Evolutionary conservation across 2,888 invertebrate genomes (phyloP), one percentile per base, ranked within the genome.

Genomic region (Callinectes sapidus): DNA sequence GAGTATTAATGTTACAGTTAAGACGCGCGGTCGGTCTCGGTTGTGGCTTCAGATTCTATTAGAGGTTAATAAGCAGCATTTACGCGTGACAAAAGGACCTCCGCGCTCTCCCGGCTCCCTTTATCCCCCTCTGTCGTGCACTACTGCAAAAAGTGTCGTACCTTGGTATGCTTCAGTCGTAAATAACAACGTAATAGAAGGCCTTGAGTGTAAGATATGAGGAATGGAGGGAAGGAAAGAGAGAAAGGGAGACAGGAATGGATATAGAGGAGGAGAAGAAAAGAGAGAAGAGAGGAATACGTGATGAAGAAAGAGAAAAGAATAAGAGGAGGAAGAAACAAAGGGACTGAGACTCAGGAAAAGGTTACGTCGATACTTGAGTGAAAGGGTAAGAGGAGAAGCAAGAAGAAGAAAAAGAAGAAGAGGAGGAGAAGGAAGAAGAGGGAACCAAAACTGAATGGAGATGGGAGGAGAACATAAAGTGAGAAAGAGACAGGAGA

Each of bases 251-350:
- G 71, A 35, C 10, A 35, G 5, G 32, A 16, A 14, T 13, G 16
- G 81, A 35, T 3, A 35, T 0, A 35, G 32, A 77, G 32, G 1
- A 2, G 14, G 81, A 35, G 35, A 81, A 5, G 35, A 5, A 81
- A 5, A 81, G 81, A 35, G n/a, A 71, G 35, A 16, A 14, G 35
- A 14, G 10, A 35, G 35, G 35, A 35, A 35, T 10, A 81, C 10
- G 35, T 32, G 35, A 81, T 10, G 81, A 35, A 35, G 81, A 16
- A 23, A 71, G 71, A n/a, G 1, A 18, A 71, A 71, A 71, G 71
- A n/a, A 71, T 71, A n/a, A 71, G n/a, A n/a, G n/a, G 23, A 71
- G 71, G n/a, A 71, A 71, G 71, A 71, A 71, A 71, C 71, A 71
- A 71, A 71, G 71, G 71, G 71, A 71, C n/a, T 71, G 71, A 71